phyloP scores from a whole-genome alignment of 2,888 invertebrate genomes.

The Sinentomon sp. region DNA sequence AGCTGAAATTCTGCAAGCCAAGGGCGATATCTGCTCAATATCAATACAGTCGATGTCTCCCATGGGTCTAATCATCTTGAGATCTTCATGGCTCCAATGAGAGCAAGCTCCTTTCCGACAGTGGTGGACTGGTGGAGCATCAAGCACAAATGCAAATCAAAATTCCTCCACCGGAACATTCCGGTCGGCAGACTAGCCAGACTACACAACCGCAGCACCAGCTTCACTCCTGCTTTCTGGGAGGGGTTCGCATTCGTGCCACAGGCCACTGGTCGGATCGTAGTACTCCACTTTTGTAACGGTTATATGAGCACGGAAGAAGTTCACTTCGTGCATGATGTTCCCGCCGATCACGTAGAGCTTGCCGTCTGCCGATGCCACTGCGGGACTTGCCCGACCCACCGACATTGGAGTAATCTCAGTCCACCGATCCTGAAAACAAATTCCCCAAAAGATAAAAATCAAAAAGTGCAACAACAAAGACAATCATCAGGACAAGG shows the following conservation, averaged over 20 bases:
- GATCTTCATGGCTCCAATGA: too few species aligned
- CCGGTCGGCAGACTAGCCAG: too few species aligned
- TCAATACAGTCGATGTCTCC: too few species aligned
- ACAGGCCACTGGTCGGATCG: slow-evolving; percentile 43
- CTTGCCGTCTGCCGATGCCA: slow-evolving; percentile 51
- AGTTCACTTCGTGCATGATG: slow-evolving; percentile 46
- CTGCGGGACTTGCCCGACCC: slow-evolving; percentile 53
- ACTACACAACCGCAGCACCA: slow-evolving; percentile 47
- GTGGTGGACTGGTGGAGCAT: too few species aligned
- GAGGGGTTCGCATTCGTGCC: slow-evolving; percentile 49
- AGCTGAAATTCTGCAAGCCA: too few species aligned
- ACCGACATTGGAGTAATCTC: slow-evolving; percentile 41
- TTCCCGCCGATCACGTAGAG: slow-evolving; percentile 64
- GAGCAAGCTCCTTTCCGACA: too few species aligned
- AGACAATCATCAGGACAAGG: too few species aligned
- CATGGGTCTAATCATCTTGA: too few species aligned
- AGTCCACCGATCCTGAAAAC: slow-evolving; percentile 41
- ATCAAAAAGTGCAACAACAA: not conserved
- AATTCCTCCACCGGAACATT: too few species aligned
- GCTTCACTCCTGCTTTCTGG: slow-evolving; percentile 65
- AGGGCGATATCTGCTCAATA: too few species aligned
- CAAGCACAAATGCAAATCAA: too few species aligned
- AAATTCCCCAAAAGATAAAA: too few species aligned
- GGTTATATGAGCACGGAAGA: slow-evolving; percentile 52
- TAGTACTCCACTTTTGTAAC: slow-evolving; percentile 34